Evolutionary conservation across 2,888 invertebrate genomes (phyloP).

Genomic region (Agelastica alni): DNA sequence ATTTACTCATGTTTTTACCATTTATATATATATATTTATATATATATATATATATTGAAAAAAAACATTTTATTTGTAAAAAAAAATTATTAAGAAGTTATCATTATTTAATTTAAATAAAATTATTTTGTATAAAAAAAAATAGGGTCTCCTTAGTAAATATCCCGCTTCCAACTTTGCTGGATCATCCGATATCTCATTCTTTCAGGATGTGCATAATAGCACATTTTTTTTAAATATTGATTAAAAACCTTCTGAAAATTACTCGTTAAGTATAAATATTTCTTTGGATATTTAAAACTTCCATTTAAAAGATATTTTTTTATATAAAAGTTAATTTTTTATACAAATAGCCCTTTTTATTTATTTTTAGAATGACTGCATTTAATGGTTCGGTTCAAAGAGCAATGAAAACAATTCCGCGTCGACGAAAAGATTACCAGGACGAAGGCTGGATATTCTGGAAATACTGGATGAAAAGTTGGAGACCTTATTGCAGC

Average conservation of each 20-base stretch:
- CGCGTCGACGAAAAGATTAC: slow-evolving; percentile 9
- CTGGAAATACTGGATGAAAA: slow-evolving; percentile 18
- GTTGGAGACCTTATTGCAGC: slow-evolving; percentile 22
- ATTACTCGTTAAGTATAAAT: neutral
- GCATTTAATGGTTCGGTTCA: slow-evolving; percentile 1
- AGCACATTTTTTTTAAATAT: neutral
- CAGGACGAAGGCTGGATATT: slow-evolving; percentile 10
- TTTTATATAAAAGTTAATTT: slow-evolving; percentile 1
- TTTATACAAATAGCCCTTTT: neutral
- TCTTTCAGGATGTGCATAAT: neutral
- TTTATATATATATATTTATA: no score
- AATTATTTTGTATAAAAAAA: no score
- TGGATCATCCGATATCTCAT: no score
- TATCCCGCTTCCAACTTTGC: no score
- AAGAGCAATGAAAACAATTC: slow-evolving; percentile 11
- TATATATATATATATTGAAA: no score
- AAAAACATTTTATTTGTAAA: no score
- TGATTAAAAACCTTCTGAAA: neutral
- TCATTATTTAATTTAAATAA: no score
- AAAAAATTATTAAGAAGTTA: no score
- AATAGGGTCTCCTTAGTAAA: no score
- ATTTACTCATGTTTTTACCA: no score
- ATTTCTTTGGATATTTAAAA: neutral
- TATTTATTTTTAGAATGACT: slow-evolving; percentile 5
- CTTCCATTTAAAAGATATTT: no score